These are phyloP conservation scores for Silurus glanis DNA, from an alignment of 2,113 vertebrate genomes.

Conservation along the genomic window DNA sequence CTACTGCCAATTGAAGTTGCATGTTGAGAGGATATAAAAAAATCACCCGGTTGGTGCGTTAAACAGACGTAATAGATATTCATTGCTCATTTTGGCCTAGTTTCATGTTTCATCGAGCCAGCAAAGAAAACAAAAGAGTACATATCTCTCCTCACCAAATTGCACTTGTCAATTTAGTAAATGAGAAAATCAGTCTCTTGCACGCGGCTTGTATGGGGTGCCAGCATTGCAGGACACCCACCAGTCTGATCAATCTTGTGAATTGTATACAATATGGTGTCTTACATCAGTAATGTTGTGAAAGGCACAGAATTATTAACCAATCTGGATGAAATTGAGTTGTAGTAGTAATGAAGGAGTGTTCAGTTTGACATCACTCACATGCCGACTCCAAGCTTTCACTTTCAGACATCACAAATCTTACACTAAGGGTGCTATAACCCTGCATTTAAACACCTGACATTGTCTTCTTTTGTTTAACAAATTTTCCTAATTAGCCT, in stretches of 20 bases:
- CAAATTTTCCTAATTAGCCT: not conserved
- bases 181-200: slow-evolving; percentile 50
- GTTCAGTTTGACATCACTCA: not conserved
- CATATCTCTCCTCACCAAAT: slow-evolving; percentile 49
- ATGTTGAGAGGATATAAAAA: slow-evolving; percentile 28
- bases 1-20: slow-evolving; percentile 20
- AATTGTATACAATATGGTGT: slow-evolving; percentile 15
- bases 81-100: slow-evolving; percentile 44
- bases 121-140: slow-evolving; percentile 48
- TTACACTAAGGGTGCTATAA: not conserved
- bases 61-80: slow-evolving; percentile 49
- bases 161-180: slow-evolving; percentile 43
- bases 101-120: slow-evolving; percentile 47
- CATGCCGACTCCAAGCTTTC: not conserved
- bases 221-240: slow-evolving; percentile 30
- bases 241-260: slow-evolving; percentile 13
- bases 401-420: not conserved
- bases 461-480: not conserved
- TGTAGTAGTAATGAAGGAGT: not conserved
- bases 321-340: not conserved
- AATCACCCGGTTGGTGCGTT: slow-evolving; percentile 34
- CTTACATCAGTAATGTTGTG: slow-evolving; percentile 14
- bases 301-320: slow-evolving; percentile 4
- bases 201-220: not conserved
- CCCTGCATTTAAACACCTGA: not conserved